Conservation (phyloP, 2,888 invertebrate species). For the Coenonympha glycerion region DNA sequence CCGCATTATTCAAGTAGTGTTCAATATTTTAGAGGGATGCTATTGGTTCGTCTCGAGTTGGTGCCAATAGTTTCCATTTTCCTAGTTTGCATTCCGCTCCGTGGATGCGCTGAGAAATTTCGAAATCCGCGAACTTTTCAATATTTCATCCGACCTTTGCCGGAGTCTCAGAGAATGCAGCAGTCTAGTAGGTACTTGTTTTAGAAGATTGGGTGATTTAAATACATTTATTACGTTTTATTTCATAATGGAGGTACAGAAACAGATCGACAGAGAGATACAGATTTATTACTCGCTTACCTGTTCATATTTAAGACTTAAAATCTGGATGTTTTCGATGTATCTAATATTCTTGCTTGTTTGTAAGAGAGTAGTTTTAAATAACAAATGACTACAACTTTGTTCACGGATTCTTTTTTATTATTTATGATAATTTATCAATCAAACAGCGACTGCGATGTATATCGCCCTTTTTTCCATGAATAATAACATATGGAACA, state of each 20-base stretch:
- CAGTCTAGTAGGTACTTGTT: conserved; percentile 1
- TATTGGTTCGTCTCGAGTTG: conserved; percentile 16
- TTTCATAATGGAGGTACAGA: neutral
- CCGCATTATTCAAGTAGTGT: conserved; percentile 10
- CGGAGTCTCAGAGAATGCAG: conserved; percentile 16
- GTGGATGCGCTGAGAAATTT: conserved; percentile 15
- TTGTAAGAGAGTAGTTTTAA: too few species aligned
- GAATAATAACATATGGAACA: too few species aligned
- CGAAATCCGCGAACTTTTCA: conserved; percentile 21
- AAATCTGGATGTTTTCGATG: too few species aligned
- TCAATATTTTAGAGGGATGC: conserved; percentile 20
- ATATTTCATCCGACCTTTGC: conserved; percentile 22
- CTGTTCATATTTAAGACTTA: neutral
- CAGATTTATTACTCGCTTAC: neutral
- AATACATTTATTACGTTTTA: conserved; percentile 1
- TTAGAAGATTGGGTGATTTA: conserved; percentile 8
- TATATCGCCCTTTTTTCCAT: too few species aligned
- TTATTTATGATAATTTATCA: too few species aligned
- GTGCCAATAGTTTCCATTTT: conserved; percentile 22
- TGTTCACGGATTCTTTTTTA: too few species aligned
- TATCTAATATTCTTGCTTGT: too few species aligned
- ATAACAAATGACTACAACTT: too few species aligned
- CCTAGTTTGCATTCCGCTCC: conserved; percentile 10
- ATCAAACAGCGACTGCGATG: too few species aligned
- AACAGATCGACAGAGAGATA: too few species aligned